A percentile compares a stretch with the other conserved stretches of the same genome.
Conservation (phyloP, 2,797 vertebrate genomes). For the Cichlasoma orientale region DNA sequence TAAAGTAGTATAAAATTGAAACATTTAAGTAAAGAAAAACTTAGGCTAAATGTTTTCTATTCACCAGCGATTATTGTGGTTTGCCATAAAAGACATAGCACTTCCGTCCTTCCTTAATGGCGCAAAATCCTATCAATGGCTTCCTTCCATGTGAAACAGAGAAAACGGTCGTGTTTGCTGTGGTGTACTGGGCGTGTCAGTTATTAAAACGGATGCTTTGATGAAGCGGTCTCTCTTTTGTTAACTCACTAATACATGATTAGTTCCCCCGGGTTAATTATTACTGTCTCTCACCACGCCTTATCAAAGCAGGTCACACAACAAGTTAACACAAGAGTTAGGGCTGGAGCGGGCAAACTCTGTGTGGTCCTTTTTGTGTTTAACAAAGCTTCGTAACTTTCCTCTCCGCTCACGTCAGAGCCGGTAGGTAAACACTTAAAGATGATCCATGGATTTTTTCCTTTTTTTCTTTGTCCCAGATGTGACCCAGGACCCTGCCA, state of each 20-base stretch:
- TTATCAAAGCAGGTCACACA: constrained; percentile 25
- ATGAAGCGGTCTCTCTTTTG: constrained; percentile 36
- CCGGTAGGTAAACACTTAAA: constrained; percentile 46
- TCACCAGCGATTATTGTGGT: background rate
- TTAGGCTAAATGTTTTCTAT: background rate
- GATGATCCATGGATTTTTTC: constrained; percentile 35
- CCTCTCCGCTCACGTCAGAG: constrained; percentile 36
- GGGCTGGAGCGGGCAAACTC: background rate
- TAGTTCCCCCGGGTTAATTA: constrained; percentile 69
- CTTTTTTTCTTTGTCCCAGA: constrained; percentile 46
- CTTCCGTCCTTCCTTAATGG: background rate
- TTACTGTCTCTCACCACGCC: constrained; percentile 43
- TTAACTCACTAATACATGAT: constrained; percentile 22
- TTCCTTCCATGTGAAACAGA: background rate
- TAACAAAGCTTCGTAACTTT: constrained; percentile 45
- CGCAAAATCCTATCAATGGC: background rate
- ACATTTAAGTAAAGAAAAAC: background rate
- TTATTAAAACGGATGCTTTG: constrained; percentile 33
- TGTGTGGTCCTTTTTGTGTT: constrained; percentile 7
- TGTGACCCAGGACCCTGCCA: constrained; percentile 19
- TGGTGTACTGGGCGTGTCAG: constrained; percentile 34
- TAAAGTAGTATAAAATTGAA: background rate
- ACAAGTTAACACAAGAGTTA: constrained; percentile 64
- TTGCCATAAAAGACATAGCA: background rate
- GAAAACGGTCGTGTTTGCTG: background rate